Conservation (phyloP, 2,888 invertebrate species). For the Leptodirus hochenwartii region DNA sequence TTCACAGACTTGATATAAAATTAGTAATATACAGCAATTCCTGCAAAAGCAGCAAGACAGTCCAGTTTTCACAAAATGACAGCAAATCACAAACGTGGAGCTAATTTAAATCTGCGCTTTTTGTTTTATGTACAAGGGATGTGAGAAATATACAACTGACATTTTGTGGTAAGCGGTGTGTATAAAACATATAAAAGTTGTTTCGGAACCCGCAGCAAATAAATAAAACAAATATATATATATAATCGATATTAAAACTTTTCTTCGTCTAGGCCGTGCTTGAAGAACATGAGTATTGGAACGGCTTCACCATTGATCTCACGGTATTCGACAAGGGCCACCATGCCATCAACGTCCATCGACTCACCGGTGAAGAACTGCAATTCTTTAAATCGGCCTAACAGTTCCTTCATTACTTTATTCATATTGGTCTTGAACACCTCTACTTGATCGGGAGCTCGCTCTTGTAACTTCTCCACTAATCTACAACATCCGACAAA, state of each 20-base stretch:
- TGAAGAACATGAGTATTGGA: slow-evolving; percentile 90
- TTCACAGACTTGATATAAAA: no score
- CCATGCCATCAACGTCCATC: slow-evolving; percentile 86
- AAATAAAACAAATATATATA: no score
- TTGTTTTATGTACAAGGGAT: no score
- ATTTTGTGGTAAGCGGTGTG: no score
- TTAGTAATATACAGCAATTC: no score
- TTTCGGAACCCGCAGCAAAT: no score
- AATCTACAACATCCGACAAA: slow-evolving; percentile 45
- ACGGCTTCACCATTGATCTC: slow-evolving; percentile 66
- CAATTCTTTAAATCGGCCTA: slow-evolving; percentile 78
- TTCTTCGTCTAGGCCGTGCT: slow-evolving; percentile 88
- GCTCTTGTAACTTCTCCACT: slow-evolving; percentile 64
- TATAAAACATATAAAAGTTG: no score
- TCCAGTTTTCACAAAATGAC: no score
- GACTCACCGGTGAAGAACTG: slow-evolving; percentile 88
- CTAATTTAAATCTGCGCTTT: no score
- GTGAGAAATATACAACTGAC: no score
- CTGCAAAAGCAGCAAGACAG: no score
- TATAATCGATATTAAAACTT: slow-evolving; percentile 52
- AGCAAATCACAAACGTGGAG: no score
- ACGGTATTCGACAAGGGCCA: slow-evolving; percentile 86
- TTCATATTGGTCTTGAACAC: slow-evolving; percentile 83
- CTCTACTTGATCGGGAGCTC: slow-evolving; percentile 67
- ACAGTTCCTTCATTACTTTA: slow-evolving; percentile 81